phyloP scores from a whole-genome alignment of 1,140 invertebrate species.

The Zaprionus davidi region DNA sequence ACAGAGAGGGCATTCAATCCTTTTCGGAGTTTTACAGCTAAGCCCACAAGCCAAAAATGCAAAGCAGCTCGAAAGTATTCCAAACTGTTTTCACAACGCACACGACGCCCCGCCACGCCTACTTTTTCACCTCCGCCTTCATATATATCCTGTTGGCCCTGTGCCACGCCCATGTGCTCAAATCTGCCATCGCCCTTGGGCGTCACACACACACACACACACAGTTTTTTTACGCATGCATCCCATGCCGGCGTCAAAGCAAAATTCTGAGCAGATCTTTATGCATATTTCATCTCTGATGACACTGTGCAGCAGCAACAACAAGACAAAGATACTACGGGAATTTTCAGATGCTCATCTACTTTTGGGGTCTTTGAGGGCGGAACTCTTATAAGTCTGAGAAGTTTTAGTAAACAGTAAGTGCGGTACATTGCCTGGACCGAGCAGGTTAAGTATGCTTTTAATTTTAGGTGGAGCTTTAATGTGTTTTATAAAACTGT shows the following conservation, averaged over 20 bases:
- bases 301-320: slow-evolving; percentile 27
- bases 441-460: neutral
- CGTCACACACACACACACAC: neutral
- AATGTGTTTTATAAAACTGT: neutral
- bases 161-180: slow-evolving; percentile 56
- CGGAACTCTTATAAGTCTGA: neutral
- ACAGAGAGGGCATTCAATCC: slow-evolving; percentile 32
- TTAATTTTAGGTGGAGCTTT: neutral
- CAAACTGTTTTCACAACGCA: slow-evolving; percentile 60
- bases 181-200: slow-evolving; percentile 43
- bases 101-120: neutral
- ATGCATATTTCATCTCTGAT: slow-evolving; percentile 74
- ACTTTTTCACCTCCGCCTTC: neutral
- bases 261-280: slow-evolving; percentile 56
- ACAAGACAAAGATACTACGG: neutral
- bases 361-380: neutral
- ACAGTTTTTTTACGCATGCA: slow-evolving; percentile 21
- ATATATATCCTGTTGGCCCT: neutral
- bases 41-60: slow-evolving; percentile 78
- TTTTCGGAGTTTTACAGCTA: slow-evolving; percentile 36
- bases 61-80: slow-evolving; percentile 78
- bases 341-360: neutral
- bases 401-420: neutral
- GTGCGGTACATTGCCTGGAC: neutral
- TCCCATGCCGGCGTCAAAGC: slow-evolving; percentile 22